Evolutionary conservation across 92 coral and sea anemone species (phyloP), one percentile per base, ranked within the genome.

Genomic region (Virgularia gustaviana): DNA sequence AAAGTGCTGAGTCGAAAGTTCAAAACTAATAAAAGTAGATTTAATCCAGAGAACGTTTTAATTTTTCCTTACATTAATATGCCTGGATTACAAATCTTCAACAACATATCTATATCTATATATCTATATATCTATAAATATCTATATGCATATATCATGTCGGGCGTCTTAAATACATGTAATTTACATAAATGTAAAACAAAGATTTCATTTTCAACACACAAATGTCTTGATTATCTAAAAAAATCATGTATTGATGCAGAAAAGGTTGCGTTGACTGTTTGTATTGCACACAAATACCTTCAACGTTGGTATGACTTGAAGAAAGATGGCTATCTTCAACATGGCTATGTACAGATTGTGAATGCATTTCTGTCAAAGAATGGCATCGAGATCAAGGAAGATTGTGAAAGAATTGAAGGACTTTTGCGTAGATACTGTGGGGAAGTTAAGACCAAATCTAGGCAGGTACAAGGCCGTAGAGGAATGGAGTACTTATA

Each of bases 361-460:
- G 51, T 77, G 64, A 76, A 76, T 37, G 75, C 75, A 11, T 76
- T 25, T 13, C 33, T 76, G 18, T 36, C 53, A 6, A 31, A 51
- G 6, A 33, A 63, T 27, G 42, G 60, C 37, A 29, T 51, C 16
- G 57, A 76, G 43, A 64, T 76, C 29, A 63, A 52, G 33, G 65
- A 42, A 20, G 81, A 76, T 74, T 76, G 75, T 37, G 43, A 36
- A 29, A 20, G 83, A 78, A 78, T 78, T 38, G 49, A 68, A 35
- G 60, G 78, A 28, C 35, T 33, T n/a, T 0, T 78, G 0, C 68
- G 70, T 11, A 67, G 70, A 68, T 36, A 39, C 44, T 78, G 83
- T 45, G 62, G 83, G 8, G 49, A 78, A 33, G 29, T 78, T 13
- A 68, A 78, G 41, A 68, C 59, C 78, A 57, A 68, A 57, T 38